Evolutionary conservation across 2,113 vertebrate species (phyloP), one percentile per base, ranked within the genome.

Genomic region (Dissostichus mawsoni): DNA sequence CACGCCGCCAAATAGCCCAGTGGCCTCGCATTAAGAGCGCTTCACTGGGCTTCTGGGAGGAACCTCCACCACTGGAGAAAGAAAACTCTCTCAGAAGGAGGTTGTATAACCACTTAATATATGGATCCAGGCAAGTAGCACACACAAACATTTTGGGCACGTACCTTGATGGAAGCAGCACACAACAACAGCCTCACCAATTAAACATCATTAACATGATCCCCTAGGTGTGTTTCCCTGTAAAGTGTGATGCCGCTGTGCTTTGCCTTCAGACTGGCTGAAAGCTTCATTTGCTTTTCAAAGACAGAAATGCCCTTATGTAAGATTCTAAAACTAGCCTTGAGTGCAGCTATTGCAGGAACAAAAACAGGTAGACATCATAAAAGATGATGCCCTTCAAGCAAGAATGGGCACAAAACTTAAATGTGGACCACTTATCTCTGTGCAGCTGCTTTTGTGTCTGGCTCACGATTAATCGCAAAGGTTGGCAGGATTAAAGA

Each of bases 181-280:
- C 70, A 69, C 78, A 80, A 83, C 33, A 64, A 72, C 71, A 63
- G 68, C 71, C 69, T 87, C 85, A 50, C 76, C 74, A 83, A 84
- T 89, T 90, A 90, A 87, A 86, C 87, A 76, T 83, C 81, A 85
- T 90, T 88, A 90, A 83, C 81, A 74, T 36, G 51, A 86, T 87
- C 76, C 86, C 84, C 10, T 8, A 53, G 74, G 80, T 84, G 81
- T 82, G 82, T 71, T 81, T 86, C 63, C 69, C 63, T 70, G 70
- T 67, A 73, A 65, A 82, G 81, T 71, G 62, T 17, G 64, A 69
- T 75, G 75, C 66, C 20, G 80, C 41, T 29, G 50, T 62, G 64
- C 76, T 45, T 8, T 76, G 81, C 53, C 72, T 82, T 82, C 47
- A 79, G 74, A 65, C 76, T 58, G 79, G 47, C 72, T 69, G 7